Base-by-base conservation (phyloP, 1,140 invertebrate species). In the Drosophila mojavensis region DNA sequence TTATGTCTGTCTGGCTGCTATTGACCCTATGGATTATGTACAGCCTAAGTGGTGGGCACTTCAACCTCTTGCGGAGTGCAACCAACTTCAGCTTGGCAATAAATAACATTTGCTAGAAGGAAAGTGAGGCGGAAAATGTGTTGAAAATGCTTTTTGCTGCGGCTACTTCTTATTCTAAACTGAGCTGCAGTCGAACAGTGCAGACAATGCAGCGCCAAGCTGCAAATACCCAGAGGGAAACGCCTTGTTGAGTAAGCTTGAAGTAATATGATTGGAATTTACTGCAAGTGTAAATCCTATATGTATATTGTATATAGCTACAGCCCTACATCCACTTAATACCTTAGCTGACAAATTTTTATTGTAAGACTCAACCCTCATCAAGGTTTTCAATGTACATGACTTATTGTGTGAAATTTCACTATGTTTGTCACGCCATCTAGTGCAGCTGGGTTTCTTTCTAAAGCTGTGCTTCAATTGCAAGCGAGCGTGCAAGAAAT, bases 21-120 rank as follows among this genome's bases (percentile, higher is more conserved):
- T 86, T 88, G 83, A 86, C 83, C 79, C 76, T 71, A 74, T 88
- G 83, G 83, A 88, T 86, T 86, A 86, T 79, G 79, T 73, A 50
- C 84, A 83, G 69, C 58, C 67, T 76, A 79, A 79, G 68, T 76
- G 77, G 51, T 66, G 75, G 71, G 59, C 75, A 81, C 81, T 68
- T 71, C 68, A 77, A 71, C 73, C 73, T 79, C 43, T 33, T 41
- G 60, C 55, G 64, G 74, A 68, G 45, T 75, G 63, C 62, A 50
- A 53, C 67, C 67, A 74, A 69, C 62, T 54, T 78, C 6, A 66
- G 28, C 68, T 28, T 54, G 69, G 78, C 74, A 80, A 78, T 79
- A 84, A 75, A 82, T 82, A 74, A 75, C 66, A 36, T 36, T 74
- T 67, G 59, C 58, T 41, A 36, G 9, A 55, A 71, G 15, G 15